These are phyloP conservation scores for Phoeniculus purpureus DNA, from an alignment of 2,797 vertebrate genomes.

Conservation along the genomic window DNA sequence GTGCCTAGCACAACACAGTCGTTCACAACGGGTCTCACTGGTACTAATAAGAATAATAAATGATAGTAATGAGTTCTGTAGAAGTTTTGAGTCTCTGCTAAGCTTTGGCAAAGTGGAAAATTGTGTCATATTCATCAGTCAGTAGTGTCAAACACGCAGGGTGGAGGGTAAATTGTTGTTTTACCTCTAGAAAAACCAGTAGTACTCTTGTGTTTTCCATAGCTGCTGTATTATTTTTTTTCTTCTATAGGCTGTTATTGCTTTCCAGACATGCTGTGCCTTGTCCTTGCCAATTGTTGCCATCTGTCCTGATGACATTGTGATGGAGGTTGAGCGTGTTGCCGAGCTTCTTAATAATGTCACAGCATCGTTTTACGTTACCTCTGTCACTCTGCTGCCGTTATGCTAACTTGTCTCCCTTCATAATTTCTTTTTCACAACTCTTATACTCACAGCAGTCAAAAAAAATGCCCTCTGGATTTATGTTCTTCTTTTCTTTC, in stretches of 20 bases:
- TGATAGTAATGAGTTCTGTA: neutral
- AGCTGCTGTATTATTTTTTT: slow-evolving; percentile 57
- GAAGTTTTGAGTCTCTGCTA: neutral
- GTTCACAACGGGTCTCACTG: neutral
- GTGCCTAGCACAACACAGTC: neutral
- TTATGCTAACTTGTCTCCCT: slow-evolving; percentile 30
- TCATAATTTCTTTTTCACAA: slow-evolving; percentile 12
- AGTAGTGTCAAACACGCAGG: neutral
- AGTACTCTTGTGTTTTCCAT: slow-evolving; percentile 9
- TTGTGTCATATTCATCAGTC: neutral
- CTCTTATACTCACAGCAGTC: neutral
- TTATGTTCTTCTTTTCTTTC: slow-evolving; percentile 33
- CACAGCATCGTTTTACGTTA: slow-evolving; percentile 57
- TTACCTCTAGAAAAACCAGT: slow-evolving; percentile 31
- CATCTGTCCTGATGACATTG: slow-evolving; percentile 73
- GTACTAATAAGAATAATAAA: neutral
- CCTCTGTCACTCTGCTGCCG: slow-evolving; percentile 61
- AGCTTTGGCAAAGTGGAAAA: neutral
- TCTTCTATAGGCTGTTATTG: slow-evolving; percentile 63
- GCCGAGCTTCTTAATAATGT: slow-evolving; percentile 71
- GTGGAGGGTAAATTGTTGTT: slow-evolving; percentile 2
- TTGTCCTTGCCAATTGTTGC: slow-evolving; percentile 71
- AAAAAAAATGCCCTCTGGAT: slow-evolving; percentile 11
- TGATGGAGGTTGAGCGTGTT: slow-evolving; percentile 63
- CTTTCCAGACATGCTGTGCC: slow-evolving; percentile 64